Conservation (phyloP, 1,140 invertebrate genomes). For the Aphelinus certus region DNA sequence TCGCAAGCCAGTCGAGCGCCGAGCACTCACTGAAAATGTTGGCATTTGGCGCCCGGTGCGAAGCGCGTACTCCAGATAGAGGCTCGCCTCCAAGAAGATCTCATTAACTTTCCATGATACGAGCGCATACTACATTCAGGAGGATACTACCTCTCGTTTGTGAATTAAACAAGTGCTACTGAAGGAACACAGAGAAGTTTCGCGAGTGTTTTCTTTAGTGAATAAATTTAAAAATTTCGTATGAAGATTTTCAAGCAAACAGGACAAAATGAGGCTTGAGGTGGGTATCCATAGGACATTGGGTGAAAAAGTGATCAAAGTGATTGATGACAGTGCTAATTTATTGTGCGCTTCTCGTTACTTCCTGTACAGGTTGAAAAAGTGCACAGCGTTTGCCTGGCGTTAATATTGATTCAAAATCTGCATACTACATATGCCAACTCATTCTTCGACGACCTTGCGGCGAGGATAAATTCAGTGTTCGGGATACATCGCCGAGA, state of each 20-base stretch:
- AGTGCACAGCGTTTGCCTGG: not conserved
- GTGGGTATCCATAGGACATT: not conserved
- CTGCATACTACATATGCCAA: not conserved
- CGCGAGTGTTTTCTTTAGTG: no score
- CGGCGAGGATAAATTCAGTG: not conserved
- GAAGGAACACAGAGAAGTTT: no score
- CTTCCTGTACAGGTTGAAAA: not conserved
- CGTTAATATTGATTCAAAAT: slow-evolving; percentile 15
- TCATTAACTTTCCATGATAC: no score
- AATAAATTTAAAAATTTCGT: no score
- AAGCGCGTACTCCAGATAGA: no score
- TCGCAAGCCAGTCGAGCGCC: slow-evolving; percentile 15
- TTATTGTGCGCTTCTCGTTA: not conserved
- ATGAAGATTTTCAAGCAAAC: no score
- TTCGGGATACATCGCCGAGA: not conserved
- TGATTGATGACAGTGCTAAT: no score
- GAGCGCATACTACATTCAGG: no score
- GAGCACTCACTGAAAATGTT: slow-evolving; percentile 22
- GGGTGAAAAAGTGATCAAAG: no score
- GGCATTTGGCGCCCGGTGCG: no score
- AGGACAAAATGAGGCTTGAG: slow-evolving; percentile 1
- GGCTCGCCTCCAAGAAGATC: no score
- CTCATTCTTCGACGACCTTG: not conserved
- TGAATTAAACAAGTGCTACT: not conserved
- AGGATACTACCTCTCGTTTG: not conserved